A percentile compares a stretch with the other conserved stretches of the same genome.
phyloP scores from a whole-genome alignment of 2,888 invertebrate genomes.

The Sisyra nigra region DNA sequence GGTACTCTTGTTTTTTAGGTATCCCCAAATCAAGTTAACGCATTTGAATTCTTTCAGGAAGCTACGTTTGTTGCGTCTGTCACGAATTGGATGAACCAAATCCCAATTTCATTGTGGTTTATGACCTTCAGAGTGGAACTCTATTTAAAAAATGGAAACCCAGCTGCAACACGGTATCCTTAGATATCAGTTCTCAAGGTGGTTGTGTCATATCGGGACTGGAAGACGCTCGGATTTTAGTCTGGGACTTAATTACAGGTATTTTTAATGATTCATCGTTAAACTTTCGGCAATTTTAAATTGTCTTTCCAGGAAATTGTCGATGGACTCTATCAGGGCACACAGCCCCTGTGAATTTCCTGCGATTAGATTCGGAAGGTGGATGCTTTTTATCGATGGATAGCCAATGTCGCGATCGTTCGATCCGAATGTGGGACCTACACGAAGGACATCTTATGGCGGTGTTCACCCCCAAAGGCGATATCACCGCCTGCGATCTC shows the following conservation, averaged over 20 bases:
- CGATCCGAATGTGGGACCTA: conserved; percentile 68
- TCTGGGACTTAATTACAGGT: conserved; percentile 79
- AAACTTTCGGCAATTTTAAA: not conserved
- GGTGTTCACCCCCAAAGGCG: conserved; percentile 59
- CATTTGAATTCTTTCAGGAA: conserved; percentile 28
- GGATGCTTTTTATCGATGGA: conserved; percentile 60
- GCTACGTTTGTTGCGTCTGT: conserved; percentile 53
- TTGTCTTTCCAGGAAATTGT: conserved; percentile 44
- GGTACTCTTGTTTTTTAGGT: conserved; percentile 27
- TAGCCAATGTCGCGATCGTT: conserved; percentile 50
- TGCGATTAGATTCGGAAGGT: conserved; percentile 58
- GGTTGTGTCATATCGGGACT: conserved; percentile 72
- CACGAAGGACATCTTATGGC: conserved; percentile 60
- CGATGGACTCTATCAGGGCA: conserved; percentile 63
- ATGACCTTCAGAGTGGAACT: conserved; percentile 79
- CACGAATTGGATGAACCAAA: conserved; percentile 59
- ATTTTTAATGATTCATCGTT: conserved; percentile 1
- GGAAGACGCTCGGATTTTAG: conserved; percentile 64
- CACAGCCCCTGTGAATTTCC: conserved; percentile 55
- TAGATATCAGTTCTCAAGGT: conserved; percentile 70
- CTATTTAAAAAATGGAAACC: conserved; percentile 88
- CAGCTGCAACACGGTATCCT: conserved; percentile 63
- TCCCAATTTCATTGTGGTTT: conserved; percentile 80
- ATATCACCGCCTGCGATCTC: conserved; percentile 62
- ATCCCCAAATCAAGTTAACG: not conserved